A percentile compares a stretch with the other conserved stretches of the same genome.
These are phyloP conservation scores for Suncus etruscus DNA, from an alignment of 2,113 vertebrate genomes.

Conservation along the genomic window DNA sequence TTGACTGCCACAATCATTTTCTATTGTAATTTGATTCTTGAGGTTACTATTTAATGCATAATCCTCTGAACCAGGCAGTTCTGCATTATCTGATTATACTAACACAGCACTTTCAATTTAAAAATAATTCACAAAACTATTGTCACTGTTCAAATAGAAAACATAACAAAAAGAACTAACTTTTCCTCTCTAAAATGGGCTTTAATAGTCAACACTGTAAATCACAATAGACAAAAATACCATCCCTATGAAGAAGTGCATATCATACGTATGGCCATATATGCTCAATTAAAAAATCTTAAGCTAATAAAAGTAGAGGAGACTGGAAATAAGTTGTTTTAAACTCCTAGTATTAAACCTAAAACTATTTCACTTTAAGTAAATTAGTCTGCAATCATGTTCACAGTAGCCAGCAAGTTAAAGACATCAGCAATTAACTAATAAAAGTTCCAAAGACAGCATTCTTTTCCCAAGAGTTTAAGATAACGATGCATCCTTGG, in stretches of 20 bases:
- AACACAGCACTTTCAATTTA: not conserved
- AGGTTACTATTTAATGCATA: slow-evolving; percentile 41
- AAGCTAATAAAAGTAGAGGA: slow-evolving; percentile 4
- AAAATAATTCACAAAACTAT: slow-evolving; percentile 22
- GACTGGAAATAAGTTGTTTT: slow-evolving; percentile 37
- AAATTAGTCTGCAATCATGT: not conserved
- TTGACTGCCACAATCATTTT: slow-evolving; percentile 48
- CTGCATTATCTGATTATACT: slow-evolving; percentile 2
- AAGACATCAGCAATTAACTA: not conserved
- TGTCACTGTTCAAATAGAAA: slow-evolving; percentile 39
- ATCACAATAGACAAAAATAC: slow-evolving; percentile 14
- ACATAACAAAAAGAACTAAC: slow-evolving; percentile 11
- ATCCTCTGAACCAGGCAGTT: slow-evolving; percentile 2
- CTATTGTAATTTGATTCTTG: slow-evolving; percentile 56
- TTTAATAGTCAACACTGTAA: not conserved
- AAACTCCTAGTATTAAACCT: slow-evolving; percentile 38
- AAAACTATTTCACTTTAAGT: slow-evolving; percentile 13
- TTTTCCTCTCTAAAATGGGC: slow-evolving; percentile 30
- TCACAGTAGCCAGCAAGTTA: not conserved
- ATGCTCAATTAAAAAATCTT: slow-evolving; percentile 24
- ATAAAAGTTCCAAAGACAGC: slow-evolving; percentile 32
- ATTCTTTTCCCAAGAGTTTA: slow-evolving; percentile 46
- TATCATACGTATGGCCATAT: not conserved
- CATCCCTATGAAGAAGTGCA: not conserved
- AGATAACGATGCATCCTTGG: slow-evolving; percentile 55